A percentile compares a stretch with the other conserved stretches of the same genome.
phyloP scores from a whole-genome alignment of 1,140 invertebrate genomes.

The Bombus confusus region DNA sequence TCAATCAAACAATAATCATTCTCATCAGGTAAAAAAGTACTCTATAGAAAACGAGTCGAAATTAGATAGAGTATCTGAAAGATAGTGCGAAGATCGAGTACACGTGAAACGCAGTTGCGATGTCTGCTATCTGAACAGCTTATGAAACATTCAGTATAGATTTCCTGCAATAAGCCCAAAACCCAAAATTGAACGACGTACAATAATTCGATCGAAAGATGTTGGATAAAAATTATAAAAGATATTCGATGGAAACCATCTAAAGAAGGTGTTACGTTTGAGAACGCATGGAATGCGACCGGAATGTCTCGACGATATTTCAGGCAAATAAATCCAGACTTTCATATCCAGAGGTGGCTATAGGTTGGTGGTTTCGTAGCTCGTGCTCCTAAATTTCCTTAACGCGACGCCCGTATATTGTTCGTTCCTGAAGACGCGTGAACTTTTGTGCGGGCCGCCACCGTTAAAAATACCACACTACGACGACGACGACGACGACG shows the following conservation, averaged over 20 bases:
- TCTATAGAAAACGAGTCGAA: background rate
- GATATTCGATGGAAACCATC: too few relatives aligned
- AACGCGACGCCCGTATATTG: conserved; percentile 73
- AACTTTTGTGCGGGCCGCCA: conserved; percentile 54
- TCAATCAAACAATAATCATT: background rate
- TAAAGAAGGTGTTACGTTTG: background rate
- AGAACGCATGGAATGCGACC: background rate
- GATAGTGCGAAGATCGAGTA: too few relatives aligned
- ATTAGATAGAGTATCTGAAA: background rate
- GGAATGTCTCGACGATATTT: conserved; percentile 64
- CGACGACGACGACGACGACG: too few relatives aligned
- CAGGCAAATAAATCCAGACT: conserved; percentile 72
- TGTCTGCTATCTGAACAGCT: background rate
- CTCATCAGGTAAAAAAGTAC: background rate
- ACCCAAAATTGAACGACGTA: background rate
- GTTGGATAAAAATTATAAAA: background rate
- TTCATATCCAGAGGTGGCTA: conserved; percentile 72
- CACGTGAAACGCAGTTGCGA: too few relatives aligned
- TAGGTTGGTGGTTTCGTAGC: conserved; percentile 34
- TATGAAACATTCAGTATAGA: background rate
- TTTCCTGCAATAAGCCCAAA: background rate
- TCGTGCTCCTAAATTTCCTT: conserved; percentile 75
- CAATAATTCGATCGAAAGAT: background rate
- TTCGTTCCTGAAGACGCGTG: conserved; percentile 40
- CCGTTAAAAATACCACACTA: conserved; percentile 14